Evolutionary conservation across 2,797 vertebrate species (phyloP), one percentile per base, ranked within the genome.

Genomic region (Spizella passerina): DNA sequence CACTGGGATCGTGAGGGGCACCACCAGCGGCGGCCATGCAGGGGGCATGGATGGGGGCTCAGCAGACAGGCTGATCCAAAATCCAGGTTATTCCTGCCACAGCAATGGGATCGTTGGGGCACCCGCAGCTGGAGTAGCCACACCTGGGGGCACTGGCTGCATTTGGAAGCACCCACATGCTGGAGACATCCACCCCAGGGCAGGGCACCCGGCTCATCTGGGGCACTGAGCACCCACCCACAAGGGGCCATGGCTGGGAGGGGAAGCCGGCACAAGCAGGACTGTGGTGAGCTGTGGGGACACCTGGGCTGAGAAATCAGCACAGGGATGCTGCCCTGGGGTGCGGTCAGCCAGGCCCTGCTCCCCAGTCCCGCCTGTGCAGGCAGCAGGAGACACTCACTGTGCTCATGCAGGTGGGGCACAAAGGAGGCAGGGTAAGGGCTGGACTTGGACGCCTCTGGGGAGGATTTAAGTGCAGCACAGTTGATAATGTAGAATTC

Each of bases 361-460:
- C 53, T 61, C 47, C 21, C 38, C 3, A 1, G 0, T 52, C 43
- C 57, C 2, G 1, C 30, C 64, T 14, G 43, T 23, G 36, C 63
- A 0, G 0, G 69, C 21, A 63, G 83, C 30, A 26, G 76, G 63
- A 46, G 59, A 34, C 16, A 7, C 39, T 13, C 2, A 1, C 21
- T 6, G 26, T 52, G 22, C 10, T 0, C 0, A 1, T 24, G 29
- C 19, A 39, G 39, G 3, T 13, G 17, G 39, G 44, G 24, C 36
- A 30, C 4, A 7, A 39, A 70, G 13, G 43, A 23, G 8, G 16
- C n/a, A 34, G 70, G 19, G 12, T 16, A 2, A 76, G 26, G 24
- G 10, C 20, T 3, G 2, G 29, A 17, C 39, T 39, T 8, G 39
- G 39, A 39, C 39, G 8, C 39, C 39, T 39, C 39, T 39, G 39